A percentile compares a stretch with the other conserved stretches of the same genome.
phyloP scores from a whole-genome alignment of 2,888 invertebrate genomes.

The Trissolcus japonicus region DNA sequence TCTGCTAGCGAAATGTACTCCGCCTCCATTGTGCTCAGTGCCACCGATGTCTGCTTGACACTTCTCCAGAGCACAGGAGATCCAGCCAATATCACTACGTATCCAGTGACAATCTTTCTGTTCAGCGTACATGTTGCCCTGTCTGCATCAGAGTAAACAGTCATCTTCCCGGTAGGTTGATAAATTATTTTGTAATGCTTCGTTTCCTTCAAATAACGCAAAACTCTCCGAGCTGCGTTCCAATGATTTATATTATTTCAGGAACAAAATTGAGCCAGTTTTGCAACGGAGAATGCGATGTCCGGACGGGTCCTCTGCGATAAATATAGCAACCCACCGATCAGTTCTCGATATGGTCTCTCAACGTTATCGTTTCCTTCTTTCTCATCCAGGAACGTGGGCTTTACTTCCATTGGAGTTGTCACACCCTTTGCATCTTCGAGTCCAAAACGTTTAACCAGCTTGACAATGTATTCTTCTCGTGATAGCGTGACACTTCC shows the following conservation, averaged over 20 bases:
- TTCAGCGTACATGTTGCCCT: constrained; percentile 35
- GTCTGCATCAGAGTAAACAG: constrained; percentile 43
- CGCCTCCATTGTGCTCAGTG: constrained; percentile 50
- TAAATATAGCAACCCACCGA: constrained; percentile 46
- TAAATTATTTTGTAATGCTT: constrained; percentile 30
- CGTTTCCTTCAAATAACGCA: constrained; percentile 40
- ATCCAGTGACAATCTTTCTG: constrained; percentile 47
- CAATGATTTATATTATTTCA: constrained; percentile 40
- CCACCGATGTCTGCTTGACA: constrained; percentile 34
- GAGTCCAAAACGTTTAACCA: constrained; percentile 47
- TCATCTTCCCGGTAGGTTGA: constrained; percentile 11
- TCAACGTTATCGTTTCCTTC: constrained; percentile 1
- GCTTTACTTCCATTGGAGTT: constrained; percentile 49
- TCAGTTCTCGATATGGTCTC: constrained; percentile 51
- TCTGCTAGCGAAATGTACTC: constrained; percentile 38
- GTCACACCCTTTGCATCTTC: constrained; percentile 33
- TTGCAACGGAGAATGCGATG: constrained; percentile 55
- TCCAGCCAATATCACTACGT: constrained; percentile 33
- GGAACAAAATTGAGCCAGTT: constrained; percentile 44
- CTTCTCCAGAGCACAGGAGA: constrained; percentile 43
- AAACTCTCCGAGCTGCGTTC: constrained; percentile 40
- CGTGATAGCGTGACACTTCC: constrained; percentile 41
- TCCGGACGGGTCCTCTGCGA: constrained; percentile 52
- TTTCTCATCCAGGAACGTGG: constrained; percentile 36
- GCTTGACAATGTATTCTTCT: constrained; percentile 42